phyloP scores from a whole-genome alignment of 2,888 invertebrate genomes.

The Xestia ashworthii region DNA sequence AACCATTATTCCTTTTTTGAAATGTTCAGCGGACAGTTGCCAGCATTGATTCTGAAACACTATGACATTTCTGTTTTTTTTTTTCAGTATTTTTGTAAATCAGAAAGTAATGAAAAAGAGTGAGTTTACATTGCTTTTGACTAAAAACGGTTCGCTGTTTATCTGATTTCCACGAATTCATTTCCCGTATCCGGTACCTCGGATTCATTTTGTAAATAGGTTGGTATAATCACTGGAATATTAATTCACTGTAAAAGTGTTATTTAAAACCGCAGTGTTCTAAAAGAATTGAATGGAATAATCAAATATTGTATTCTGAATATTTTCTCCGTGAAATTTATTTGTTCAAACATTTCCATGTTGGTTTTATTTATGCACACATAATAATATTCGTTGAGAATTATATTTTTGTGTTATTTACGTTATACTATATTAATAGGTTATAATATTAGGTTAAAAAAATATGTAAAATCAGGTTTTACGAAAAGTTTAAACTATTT shows the following conservation, averaged over 20 bases:
- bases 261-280: not conserved
- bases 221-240: not conserved
- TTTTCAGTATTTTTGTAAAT: too few relatives aligned
- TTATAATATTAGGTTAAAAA: not conserved
- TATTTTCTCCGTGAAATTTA: not conserved
- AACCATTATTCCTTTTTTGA: too few relatives aligned
- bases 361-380: not conserved
- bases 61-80: not conserved
- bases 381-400: not conserved
- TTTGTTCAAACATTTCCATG: not conserved
- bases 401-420: not conserved
- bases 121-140: slow-evolving; percentile 8
- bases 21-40: too few relatives aligned
- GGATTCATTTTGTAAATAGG: slow-evolving; percentile 26
- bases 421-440: not conserved
- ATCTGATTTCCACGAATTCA: slow-evolving; percentile 32
- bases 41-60: not conserved
- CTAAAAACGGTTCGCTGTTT: slow-evolving; percentile 27
- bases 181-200: slow-evolving; percentile 25
- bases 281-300: not conserved
- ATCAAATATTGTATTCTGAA: not conserved
- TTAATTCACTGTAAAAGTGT: not conserved
- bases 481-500: not conserved
- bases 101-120: not conserved
- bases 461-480: not conserved